These are phyloP conservation scores for Lepus oiostolus DNA, from an alignment of 2,797 vertebrate species.

Conservation along the genomic window DNA sequence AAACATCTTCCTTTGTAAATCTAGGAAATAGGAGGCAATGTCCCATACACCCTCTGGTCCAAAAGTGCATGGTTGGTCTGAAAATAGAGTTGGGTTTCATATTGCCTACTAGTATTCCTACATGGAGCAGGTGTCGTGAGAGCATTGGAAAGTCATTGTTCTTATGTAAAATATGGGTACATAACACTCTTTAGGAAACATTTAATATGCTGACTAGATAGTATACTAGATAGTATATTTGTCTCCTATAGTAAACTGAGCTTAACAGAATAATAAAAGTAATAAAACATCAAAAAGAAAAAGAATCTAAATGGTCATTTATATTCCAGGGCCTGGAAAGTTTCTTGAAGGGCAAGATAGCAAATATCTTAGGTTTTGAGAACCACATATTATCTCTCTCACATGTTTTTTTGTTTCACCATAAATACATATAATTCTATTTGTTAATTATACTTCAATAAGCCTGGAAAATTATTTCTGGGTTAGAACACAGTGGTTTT, in stretches of 20 bases:
- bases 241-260: conserved; percentile 32
- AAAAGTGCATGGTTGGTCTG: not conserved
- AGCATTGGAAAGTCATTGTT: conserved; percentile 27
- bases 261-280: conserved; percentile 39
- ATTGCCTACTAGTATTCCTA: not conserved
- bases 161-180: not conserved
- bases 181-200: conserved; percentile 3
- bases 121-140: not conserved
- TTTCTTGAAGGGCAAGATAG: not conserved
- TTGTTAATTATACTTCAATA: no score
- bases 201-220: conserved; percentile 41
- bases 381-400: not conserved
- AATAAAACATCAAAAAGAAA: not conserved
- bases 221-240: not conserved
- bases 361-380: conserved; percentile 34
- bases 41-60: not conserved
- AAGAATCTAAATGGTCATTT: not conserved
- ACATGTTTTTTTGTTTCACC: not conserved
- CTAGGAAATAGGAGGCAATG: conserved; percentile 26
- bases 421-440: no score
- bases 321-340: not conserved
- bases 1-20: conserved; percentile 48
- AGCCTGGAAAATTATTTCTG: no score
- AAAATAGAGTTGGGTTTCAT: conserved; percentile 1
- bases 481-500: no score